phyloP scores from a whole-genome alignment of 2,797 vertebrate genomes.

The Gephyroberyx darwinii region DNA sequence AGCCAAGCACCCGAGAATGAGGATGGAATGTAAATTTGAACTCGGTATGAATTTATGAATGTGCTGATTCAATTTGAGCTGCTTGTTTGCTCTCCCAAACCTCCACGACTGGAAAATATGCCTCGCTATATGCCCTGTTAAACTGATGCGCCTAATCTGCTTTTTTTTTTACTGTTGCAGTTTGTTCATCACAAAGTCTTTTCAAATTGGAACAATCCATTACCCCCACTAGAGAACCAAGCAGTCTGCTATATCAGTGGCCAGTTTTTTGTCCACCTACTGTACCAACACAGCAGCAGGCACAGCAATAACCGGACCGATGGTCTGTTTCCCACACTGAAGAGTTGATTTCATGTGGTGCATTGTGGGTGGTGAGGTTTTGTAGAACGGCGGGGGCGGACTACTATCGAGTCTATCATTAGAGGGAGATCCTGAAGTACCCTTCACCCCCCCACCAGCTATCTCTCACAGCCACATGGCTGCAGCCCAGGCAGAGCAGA shows the following conservation, averaged over 20 bases:
- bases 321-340: conserved; percentile 39
- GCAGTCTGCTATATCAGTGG: conserved; percentile 35
- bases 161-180: conserved; percentile 10
- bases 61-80: conserved; percentile 62
- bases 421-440: conserved; percentile 69
- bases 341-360: conserved; percentile 55
- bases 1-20: conserved; percentile 39
- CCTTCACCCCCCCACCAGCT: conserved; percentile 60
- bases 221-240: conserved; percentile 10
- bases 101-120: conserved; percentile 52
- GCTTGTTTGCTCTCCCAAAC: conserved; percentile 53
- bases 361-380: conserved; percentile 64
- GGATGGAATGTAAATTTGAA: conserved; percentile 65
- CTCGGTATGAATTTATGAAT: conserved; percentile 59
- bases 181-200: conserved; percentile 9
- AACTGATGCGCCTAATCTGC: conserved; percentile 33
- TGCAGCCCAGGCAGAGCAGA: conserved; percentile 41
- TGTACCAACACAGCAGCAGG: conserved; percentile 30
- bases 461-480: conserved; percentile 55
- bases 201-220: conserved; percentile 31
- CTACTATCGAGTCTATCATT: conserved; percentile 63
- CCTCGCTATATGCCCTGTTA: conserved; percentile 16
- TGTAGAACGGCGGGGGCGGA: conserved; percentile 57
- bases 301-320: conserved; percentile 29
- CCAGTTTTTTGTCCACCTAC: conserved; percentile 35